Base-by-base conservation (phyloP, 2,797 vertebrate species). In the Falco biarmicus region DNA sequence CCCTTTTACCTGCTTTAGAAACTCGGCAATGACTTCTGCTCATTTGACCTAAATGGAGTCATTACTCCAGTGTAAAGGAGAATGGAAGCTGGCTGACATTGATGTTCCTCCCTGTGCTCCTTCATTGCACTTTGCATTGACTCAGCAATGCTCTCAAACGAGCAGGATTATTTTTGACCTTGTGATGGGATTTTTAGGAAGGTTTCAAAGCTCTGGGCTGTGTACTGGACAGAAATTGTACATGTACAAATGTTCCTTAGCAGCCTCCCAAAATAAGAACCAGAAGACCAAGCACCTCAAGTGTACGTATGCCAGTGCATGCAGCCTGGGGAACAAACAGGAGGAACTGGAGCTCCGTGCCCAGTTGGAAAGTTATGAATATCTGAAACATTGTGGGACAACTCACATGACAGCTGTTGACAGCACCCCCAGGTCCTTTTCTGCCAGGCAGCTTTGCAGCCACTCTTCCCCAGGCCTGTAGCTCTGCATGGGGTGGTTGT, bases 1-100 rank as follows among this genome's bases (percentile, higher is more conserved):
- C 75, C 61, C 48, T 94, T 92, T 92, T 77, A 92, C 95, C 88
- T 97, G 84, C 68, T 94, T 95, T 80, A 92, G 68, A 87, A 89
- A 85, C 25, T 84, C 1, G 0, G 37, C 45, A 76, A 61, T 87
- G 86, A 64, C 88, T 96, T 94, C 41, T 87, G 74, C 68, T 92
- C 29, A 6, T 82, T 90, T 94, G 88, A 95, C 88, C 92, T 83
- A 89, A 76, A 87, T 90, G 71, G 41, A 92, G 53, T 83, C 57
- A 34, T 76, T 85, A 50, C 56, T 32, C 57, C 0, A 0, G 41
- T 64, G 74, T 80, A 87, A 92, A 84, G 53, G 37, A 94, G 74
- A 81, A 59, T 47, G 53, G 50, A 84, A 79, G 57, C n/a, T 70
- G 71, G 29, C 71, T 91, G 84, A 66, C 61, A 32, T 45, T 13